These are phyloP conservation scores for Drosophila meridiana DNA, from an alignment of 2,888 invertebrate species.

Conservation along the genomic window DNA sequence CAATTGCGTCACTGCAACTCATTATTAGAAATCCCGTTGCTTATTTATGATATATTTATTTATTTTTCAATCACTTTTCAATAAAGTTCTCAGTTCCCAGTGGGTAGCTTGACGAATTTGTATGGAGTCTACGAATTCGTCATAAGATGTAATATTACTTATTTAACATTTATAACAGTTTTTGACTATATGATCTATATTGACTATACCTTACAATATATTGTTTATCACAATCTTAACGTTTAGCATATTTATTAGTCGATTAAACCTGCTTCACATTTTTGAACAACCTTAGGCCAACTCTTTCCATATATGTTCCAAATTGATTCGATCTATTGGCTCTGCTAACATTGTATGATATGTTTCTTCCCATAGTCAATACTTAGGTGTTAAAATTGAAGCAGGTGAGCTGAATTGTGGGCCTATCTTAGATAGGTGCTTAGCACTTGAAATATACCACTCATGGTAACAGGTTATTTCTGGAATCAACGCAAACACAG, in stretches of 20 bases:
- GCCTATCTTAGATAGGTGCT: neutral
- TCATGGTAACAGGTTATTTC: conserved; percentile 48
- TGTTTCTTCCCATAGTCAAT: conserved; percentile 2
- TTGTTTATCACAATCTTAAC: too few species aligned
- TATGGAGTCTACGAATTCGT: neutral
- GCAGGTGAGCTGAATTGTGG: conserved; percentile 8
- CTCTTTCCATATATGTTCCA: neutral
- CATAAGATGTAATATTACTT: too few species aligned
- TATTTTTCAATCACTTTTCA: conserved; percentile 27
- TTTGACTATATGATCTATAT: neutral
- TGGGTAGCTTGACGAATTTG: neutral
- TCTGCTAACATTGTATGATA: neutral
- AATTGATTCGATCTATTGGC: neutral
- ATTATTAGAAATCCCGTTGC: conserved; percentile 32
- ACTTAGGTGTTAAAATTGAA: conserved; percentile 42
- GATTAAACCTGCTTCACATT: neutral
- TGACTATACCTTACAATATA: neutral
- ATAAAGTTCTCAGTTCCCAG: neutral
- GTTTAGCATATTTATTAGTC: neutral
- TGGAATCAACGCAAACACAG: conserved; percentile 28
- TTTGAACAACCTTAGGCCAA: neutral
- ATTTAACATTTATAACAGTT: too few species aligned
- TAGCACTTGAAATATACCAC: conserved; percentile 4
- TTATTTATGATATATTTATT: conserved; percentile 34
- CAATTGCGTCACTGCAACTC: conserved; percentile 61